Evolutionary conservation across 2,888 invertebrate species (phyloP).

Genomic region (Epinotia nisella): DNA sequence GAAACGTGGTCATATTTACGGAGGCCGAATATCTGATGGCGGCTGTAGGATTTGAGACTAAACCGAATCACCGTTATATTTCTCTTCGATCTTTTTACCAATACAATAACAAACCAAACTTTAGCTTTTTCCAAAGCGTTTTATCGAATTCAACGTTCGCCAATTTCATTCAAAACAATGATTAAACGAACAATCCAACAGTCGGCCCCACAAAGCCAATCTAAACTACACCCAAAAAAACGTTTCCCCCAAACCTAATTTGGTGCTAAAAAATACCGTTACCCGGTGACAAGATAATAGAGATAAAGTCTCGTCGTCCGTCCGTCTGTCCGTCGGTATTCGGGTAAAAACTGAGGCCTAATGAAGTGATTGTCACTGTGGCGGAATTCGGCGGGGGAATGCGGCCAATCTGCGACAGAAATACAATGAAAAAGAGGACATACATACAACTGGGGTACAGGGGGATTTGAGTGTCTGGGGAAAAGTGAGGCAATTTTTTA

Average conservation of each 20-base stretch:
- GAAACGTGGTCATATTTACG: too few species aligned
- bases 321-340: conserved; percentile 50
- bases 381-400: conserved; percentile 44
- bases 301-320: conserved; percentile 41
- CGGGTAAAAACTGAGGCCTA: conserved; percentile 54
- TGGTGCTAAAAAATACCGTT: conserved; percentile 51
- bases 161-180: conserved; percentile 7
- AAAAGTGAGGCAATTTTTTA: background rate
- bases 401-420: conserved; percentile 25
- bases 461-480: background rate
- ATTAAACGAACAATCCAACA: conserved; percentile 2
- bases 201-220: conserved; percentile 27
- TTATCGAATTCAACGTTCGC: background rate
- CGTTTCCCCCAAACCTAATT: conserved; percentile 37
- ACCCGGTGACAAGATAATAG: conserved; percentile 64
- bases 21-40: too few species aligned
- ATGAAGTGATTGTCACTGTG: conserved; percentile 66
- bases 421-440: conserved; percentile 8
- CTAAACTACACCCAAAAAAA: conserved; percentile 18
- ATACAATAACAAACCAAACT: background rate
- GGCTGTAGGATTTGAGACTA: too few species aligned
- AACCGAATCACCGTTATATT: background rate
- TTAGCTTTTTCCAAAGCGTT: background rate
- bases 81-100: background rate
- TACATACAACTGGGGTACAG: background rate